phyloP scores from a whole-genome alignment of 2,113 vertebrate genomes.

The Eleginops maclovinus region DNA sequence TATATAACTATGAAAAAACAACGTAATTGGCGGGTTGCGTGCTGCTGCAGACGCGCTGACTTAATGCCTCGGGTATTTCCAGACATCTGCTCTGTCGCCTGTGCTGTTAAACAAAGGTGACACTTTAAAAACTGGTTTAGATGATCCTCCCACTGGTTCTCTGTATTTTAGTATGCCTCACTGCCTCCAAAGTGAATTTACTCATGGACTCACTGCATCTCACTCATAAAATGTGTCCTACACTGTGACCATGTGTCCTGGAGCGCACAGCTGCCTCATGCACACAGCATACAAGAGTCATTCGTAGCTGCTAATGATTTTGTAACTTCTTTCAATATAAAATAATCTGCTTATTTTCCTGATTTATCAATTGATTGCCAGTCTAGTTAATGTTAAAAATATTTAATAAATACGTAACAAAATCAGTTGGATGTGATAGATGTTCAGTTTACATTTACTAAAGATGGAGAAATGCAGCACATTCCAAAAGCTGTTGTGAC shows the following conservation, averaged over 20 bases:
- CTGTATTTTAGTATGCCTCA: neutral
- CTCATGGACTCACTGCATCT: too few relatives aligned
- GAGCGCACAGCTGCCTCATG: neutral
- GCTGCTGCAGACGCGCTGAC: slow-evolving; percentile 26
- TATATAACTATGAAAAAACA: neutral
- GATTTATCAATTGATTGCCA: too few relatives aligned
- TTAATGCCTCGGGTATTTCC: slow-evolving; percentile 32
- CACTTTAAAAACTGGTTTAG: slow-evolving; percentile 27
- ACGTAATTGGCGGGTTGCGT: slow-evolving; percentile 43
- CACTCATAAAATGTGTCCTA: neutral
- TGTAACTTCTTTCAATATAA: too few relatives aligned
- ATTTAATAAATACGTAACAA: too few relatives aligned
- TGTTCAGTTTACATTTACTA: neutral
- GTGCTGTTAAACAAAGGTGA: slow-evolving; percentile 19
- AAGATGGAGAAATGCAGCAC: neutral
- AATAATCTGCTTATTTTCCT: too few relatives aligned
- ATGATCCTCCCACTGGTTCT: neutral
- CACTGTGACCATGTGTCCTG: neutral
- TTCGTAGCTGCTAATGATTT: neutral
- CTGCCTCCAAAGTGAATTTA: neutral
- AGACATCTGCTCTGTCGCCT: neutral
- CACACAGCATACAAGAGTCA: neutral
- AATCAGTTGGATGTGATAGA: neutral
- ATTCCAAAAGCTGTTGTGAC: too few relatives aligned
- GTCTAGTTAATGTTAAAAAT: too few relatives aligned